Conservation (phyloP, 2,113 vertebrate species). For the Tachuris rubrigastra region DNA sequence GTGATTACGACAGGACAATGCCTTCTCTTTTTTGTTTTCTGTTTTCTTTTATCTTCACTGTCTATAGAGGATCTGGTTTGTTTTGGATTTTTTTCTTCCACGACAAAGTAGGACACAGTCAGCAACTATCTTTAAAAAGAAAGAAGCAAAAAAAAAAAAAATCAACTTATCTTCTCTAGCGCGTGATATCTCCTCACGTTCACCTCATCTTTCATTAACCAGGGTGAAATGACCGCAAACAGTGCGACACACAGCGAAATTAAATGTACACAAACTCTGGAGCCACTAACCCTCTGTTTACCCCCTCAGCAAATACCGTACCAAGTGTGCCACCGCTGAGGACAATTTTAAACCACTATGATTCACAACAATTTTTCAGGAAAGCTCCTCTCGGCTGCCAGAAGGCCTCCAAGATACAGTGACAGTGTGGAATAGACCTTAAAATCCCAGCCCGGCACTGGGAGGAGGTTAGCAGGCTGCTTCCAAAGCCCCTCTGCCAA, state of each 20-base stretch:
- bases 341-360: not conserved
- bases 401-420: not conserved
- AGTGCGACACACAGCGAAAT: slow-evolving; percentile 65
- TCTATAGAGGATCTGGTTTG: slow-evolving; percentile 21
- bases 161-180: slow-evolving; percentile 15
- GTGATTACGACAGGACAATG: slow-evolving; percentile 63
- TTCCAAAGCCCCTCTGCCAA: not conserved
- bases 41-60: not conserved
- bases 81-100: not conserved
- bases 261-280: slow-evolving; percentile 60
- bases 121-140: slow-evolving; percentile 36
- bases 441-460: not conserved
- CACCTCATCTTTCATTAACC: slow-evolving; percentile 62
- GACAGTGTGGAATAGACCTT: not conserved
- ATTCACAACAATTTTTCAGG: not conserved
- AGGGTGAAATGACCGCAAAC: slow-evolving; percentile 64
- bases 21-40: slow-evolving; percentile 33
- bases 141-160: not conserved
- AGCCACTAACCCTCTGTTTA: slow-evolving; percentile 28
- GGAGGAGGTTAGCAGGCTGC: not conserved
- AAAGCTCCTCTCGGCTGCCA: not conserved
- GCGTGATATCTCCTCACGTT: slow-evolving; percentile 52
- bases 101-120: slow-evolving; percentile 60
- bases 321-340: not conserved
- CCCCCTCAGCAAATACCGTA: not conserved